Conservation (phyloP, 2,797 vertebrate genomes). For the Meriones psammophilus region DNA sequence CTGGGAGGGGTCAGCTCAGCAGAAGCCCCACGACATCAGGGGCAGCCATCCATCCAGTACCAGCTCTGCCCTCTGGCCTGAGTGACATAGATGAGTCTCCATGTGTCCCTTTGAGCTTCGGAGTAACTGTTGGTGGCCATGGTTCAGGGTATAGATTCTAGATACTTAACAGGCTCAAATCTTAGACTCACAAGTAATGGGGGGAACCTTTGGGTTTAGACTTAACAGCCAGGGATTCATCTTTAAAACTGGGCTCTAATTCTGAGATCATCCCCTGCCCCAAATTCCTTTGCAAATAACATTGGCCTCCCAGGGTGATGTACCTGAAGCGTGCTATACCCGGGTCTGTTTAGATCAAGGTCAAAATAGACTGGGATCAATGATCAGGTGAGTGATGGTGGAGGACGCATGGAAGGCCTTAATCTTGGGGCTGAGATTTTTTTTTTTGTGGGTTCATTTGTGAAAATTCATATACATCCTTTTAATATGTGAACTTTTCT, state of each 20-base stretch:
- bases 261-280: neutral
- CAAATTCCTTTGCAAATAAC: neutral
- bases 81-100: accelerated
- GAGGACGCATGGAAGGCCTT: accelerated
- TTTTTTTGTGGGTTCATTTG: neutral
- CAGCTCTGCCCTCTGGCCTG: neutral
- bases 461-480: neutral
- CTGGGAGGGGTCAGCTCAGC: neutral
- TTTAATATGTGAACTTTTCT: neutral
- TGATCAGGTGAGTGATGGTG: neutral
- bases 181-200: no score
- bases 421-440: neutral
- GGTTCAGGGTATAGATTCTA: neutral
- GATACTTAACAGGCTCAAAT: neutral
- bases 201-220: neutral
- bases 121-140: neutral
- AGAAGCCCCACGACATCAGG: neutral
- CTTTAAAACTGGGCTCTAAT: neutral
- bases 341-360: neutral
- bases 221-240: neutral
- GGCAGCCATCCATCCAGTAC: neutral
- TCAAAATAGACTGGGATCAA: neutral
- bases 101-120: neutral
- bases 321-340: neutral
- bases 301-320: neutral